phyloP scores from a whole-genome alignment of 2,797 vertebrate species.

The Enteromius mattozi region DNA sequence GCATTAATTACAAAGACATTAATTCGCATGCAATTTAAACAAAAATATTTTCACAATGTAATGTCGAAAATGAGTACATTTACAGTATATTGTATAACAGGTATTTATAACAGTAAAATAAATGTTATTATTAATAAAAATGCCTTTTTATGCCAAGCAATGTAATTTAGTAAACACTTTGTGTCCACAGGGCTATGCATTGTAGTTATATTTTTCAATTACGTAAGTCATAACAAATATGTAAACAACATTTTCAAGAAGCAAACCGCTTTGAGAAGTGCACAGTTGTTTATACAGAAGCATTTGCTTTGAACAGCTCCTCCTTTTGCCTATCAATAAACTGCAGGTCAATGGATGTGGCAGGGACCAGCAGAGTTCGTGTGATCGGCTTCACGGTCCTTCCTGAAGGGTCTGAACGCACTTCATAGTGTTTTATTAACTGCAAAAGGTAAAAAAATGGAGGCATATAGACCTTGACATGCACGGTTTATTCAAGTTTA shows the following conservation, averaged over 20 bases:
- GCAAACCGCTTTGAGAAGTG: not conserved
- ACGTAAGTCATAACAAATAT: not conserved
- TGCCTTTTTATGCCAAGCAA: not conserved
- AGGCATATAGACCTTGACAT: not conserved
- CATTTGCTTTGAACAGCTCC: not conserved
- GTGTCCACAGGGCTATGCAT: not conserved
- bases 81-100: not conserved
- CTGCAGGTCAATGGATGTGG: conserved; percentile 75
- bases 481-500: not conserved
- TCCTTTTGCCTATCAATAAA: conserved; percentile 71
- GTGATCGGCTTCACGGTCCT: conserved; percentile 73
- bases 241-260: conserved; percentile 1
- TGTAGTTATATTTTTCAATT: not conserved
- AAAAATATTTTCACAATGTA: not conserved
- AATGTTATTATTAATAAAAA: not conserved
- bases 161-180: not conserved
- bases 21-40: not conserved
- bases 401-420: conserved; percentile 76
- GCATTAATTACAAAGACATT: not conserved
- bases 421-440: conserved; percentile 77
- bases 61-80: not conserved
- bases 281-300: not conserved
- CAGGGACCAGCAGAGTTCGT: conserved; percentile 78
- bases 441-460: conserved; percentile 46
- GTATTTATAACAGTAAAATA: not conserved